Base-by-base conservation (phyloP, 2,888 invertebrate genomes). In the Drosophila pseudotakahashii region DNA sequence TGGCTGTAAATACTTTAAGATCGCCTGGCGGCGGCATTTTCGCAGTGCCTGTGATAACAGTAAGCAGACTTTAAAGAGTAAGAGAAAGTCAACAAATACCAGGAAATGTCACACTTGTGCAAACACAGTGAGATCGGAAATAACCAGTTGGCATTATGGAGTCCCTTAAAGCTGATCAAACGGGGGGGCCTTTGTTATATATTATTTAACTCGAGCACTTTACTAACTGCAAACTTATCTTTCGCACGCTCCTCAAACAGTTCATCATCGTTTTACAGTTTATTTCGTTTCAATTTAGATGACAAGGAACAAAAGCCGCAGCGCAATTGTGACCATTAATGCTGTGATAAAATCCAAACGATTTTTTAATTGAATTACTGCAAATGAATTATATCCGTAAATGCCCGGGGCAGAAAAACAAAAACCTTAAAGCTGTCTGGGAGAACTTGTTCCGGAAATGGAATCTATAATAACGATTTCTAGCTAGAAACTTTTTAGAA, bases 301-400 rank as follows among this genome's bases (percentile, higher is more conserved):
- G 50, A 42, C 32, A 70, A 52, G 51, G 26, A 48, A 60, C 50
- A 67, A 37, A 54, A 58, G 52, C 55, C 48, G 30, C 44, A 4
- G 13, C 23, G 14, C 48, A 54, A 66, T 74, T 74, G 48, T 44
- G 36, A 32, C 59, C 52, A 54, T 72, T 79, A 70, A 62, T 59
- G 19, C 44, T 50, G 58, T 47, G 58, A 54, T 67, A 58, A 71
- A 73, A 68, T 50, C 37, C 23, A 67, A 80, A 75, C 39, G 64
- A 48, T 52, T 64, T 52, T 75, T 61, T 67, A 71, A 80, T 80
- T 80, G 50, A 83, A 41, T 72, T 69, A 64, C 52, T 14, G 42
- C 52, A 70, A 59, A 42, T 57, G 37, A 45, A 72, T 67, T 59
- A 36, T 63, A n/a, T 50, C 42, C 44, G 34, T 48, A 63, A 50